Evolutionary conservation across 2,797 vertebrate species (phyloP), one percentile per base, ranked within the genome.

Genomic region (Hoplostethus mediterraneus): DNA sequence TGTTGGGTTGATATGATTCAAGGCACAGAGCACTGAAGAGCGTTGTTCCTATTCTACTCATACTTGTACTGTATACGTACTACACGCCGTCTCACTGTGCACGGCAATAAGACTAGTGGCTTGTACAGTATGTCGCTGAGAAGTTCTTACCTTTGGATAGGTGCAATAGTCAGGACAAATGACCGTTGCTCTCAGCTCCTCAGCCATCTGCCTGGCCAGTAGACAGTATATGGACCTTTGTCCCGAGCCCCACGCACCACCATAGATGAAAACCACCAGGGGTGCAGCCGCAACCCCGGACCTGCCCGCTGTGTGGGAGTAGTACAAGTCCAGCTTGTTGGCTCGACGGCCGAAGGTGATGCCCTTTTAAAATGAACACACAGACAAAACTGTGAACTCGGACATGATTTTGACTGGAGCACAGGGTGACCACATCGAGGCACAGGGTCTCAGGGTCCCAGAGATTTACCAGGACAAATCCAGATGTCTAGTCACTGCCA

Each of bases 141-240:
- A 1, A 48, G n/a, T 17, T 9, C 38, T 63, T 74, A 94, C 95
- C 90, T 94, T 93, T 56, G 95, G 94, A 87, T 93, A 94, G 62
- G 79, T 94, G 77, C 80, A 87, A 87, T 95, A 95, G 89, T 95
- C 94, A 0, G 94, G 95, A 69, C 94, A 95, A 59, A 95, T 47
- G 11, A 95, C 94, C 13, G 84, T 73, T 12, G 88, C 90, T 9
- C 77, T 84, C 53, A 95, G 90, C 75, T 95, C 92, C 60, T 93
- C 83, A 44, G 93, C 89, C 90, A 95, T 92, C 66, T 92, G 92
- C 31, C 87, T 64, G 63, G 94, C 93, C 72, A 95, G 82, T 49
- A 95, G 84, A 81, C 94, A 94, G 88, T 95, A 95, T 10, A 69
- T 93, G 60, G 91, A 87, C 75, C 94, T 82, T 28, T 94, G 87